Conservation (phyloP, 2,797 vertebrate species). For the Limnodromus scolopaceus region DNA sequence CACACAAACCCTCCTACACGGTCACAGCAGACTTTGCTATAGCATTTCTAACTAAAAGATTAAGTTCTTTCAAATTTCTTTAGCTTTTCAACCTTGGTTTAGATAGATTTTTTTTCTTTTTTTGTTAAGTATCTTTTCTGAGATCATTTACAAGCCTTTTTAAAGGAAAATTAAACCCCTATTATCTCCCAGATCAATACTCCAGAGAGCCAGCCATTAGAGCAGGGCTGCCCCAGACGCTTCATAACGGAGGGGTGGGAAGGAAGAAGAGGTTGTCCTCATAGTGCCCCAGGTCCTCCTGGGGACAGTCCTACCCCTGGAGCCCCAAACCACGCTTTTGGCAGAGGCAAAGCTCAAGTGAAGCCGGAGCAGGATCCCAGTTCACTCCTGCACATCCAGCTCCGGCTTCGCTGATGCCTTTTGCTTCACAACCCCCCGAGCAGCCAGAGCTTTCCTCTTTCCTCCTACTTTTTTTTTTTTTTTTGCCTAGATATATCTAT, state of each 20-base stretch:
- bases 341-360: rapidly evolving
- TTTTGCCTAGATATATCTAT: neutral
- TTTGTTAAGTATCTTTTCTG: neutral
- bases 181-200: constrained; percentile 26
- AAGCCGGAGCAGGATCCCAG: neutral
- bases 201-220: neutral
- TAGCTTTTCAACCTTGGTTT: neutral
- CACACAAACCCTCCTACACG: neutral
- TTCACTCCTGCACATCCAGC: neutral
- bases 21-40: neutral
- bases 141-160: constrained; percentile 5
- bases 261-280: neutral
- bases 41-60: neutral
- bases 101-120: neutral
- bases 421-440: neutral
- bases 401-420: neutral
- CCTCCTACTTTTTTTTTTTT: neutral
- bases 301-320: neutral
- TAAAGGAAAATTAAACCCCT: constrained; percentile 55
- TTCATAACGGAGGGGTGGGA: neutral
- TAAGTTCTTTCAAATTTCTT: neutral
- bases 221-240: constrained; percentile 2
- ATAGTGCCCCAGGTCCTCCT: neutral
- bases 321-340: neutral
- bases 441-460: neutral